Percentiles rank a stretch among this genome's conserved stretches.
These are phyloP conservation scores for Virgularia gustaviana DNA, from an alignment of 92 coral and sea anemone genomes.

Conservation along the genomic window DNA sequence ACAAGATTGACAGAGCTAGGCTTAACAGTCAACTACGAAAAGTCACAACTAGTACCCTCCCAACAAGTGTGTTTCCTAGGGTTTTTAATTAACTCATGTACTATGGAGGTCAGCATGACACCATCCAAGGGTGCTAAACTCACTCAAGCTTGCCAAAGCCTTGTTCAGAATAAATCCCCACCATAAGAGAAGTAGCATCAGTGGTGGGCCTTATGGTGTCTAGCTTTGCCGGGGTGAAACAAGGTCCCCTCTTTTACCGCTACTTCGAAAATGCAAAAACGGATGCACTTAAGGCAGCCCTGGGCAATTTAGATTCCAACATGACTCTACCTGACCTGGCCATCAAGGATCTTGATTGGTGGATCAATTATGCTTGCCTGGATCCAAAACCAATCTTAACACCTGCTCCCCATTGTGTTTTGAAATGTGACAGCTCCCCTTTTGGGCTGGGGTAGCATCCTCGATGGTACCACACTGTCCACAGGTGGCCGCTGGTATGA, in stretches of 20 bases:
- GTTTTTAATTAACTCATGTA: background rate
- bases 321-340: constrained; percentile 34
- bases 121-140: background rate
- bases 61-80: background rate
- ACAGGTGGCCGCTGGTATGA: constrained; percentile 44
- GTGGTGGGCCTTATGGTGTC: constrained; percentile 53
- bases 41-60: background rate
- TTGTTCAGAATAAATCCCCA: too few relatives aligned
- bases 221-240: constrained; percentile 38
- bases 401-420: background rate
- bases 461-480: constrained; percentile 20
- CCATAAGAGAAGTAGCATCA: constrained; percentile 44
- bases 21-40: background rate
- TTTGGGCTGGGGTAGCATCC: constrained; percentile 45
- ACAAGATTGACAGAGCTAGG: background rate
- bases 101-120: background rate
- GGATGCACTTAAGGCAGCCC: constrained; percentile 22
- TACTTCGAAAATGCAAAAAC: constrained; percentile 50
- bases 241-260: constrained; percentile 46
- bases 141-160: background rate
- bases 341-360: constrained; percentile 41
- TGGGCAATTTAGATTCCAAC: constrained; percentile 25
- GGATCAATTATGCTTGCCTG: constrained; percentile 21
- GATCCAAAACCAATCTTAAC: constrained; percentile 14
- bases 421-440: constrained; percentile 48